These are phyloP conservation scores for Paedocypris sp. DNA, from an alignment of 2,113 vertebrate species.

Conservation along the genomic window DNA sequence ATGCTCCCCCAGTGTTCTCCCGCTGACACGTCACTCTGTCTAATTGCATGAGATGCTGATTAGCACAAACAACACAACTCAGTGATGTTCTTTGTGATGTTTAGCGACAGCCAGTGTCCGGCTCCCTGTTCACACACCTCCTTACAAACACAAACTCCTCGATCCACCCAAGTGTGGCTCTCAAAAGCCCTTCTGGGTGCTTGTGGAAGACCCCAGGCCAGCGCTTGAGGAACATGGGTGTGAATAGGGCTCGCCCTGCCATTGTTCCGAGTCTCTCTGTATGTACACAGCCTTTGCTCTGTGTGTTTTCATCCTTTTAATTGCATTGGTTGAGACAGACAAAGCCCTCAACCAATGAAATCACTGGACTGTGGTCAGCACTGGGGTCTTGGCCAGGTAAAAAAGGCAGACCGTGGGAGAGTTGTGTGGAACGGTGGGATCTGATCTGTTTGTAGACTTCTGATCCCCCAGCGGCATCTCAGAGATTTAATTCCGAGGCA, in stretches of 20 bases:
- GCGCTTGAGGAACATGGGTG: slow-evolving; percentile 47
- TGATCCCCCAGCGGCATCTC: background rate
- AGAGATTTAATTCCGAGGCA: too few species aligned
- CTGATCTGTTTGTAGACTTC: slow-evolving; percentile 11
- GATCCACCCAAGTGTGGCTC: slow-evolving; percentile 30
- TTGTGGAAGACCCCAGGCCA: slow-evolving; percentile 57
- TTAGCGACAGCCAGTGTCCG: slow-evolving; percentile 53
- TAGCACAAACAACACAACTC: slow-evolving; percentile 47
- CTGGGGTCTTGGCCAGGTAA: slow-evolving; percentile 46
- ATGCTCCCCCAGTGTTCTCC: slow-evolving; percentile 37
- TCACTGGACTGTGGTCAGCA: too few species aligned
- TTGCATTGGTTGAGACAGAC: slow-evolving; percentile 64
- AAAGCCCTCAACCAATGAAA: slow-evolving; percentile 55
- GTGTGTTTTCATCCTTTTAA: slow-evolving; percentile 66
- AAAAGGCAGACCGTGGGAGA: slow-evolving; percentile 35
- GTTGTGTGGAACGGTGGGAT: slow-evolving; percentile 41
- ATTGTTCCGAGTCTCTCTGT: slow-evolving; percentile 57
- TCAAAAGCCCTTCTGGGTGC: slow-evolving; percentile 50
- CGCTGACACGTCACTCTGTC: slow-evolving; percentile 49
- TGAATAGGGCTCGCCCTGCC: slow-evolving; percentile 57
- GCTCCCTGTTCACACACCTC: slow-evolving; percentile 50
- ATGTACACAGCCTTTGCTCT: slow-evolving; percentile 65
- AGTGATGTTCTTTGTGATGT: slow-evolving; percentile 46
- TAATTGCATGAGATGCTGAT: slow-evolving; percentile 58
- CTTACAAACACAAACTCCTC: slow-evolving; percentile 18